These are phyloP conservation scores for Heliconius ethilla DNA, from an alignment of 2,888 invertebrate genomes.

Conservation along the genomic window DNA sequence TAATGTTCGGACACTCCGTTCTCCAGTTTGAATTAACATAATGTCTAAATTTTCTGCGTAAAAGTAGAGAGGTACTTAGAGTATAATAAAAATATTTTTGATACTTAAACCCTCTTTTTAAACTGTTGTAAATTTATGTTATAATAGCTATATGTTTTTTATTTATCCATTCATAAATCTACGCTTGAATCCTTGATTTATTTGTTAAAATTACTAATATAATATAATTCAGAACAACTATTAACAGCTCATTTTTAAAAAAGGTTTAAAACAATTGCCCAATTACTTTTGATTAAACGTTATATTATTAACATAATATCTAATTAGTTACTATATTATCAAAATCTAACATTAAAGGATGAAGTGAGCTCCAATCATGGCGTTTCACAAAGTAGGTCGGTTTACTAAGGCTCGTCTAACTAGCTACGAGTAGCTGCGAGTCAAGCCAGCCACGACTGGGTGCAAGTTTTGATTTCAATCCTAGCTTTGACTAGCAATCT, in stretches of 20 bases:
- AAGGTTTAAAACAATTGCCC: not conserved
- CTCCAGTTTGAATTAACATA: too few relatives aligned
- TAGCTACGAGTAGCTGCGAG: constrained; percentile 22
- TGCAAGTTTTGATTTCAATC: constrained; percentile 35
- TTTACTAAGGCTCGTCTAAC: constrained; percentile 38
- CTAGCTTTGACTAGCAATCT: constrained; percentile 19
- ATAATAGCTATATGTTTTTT: too few relatives aligned
- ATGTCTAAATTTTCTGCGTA: too few relatives aligned
- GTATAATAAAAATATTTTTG: too few relatives aligned
- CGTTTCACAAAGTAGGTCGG: constrained; percentile 40
- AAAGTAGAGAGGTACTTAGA: too few relatives aligned
- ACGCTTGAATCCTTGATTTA: too few relatives aligned
- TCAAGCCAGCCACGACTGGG: constrained; percentile 29
- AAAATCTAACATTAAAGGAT: constrained; percentile 31
- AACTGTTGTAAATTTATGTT: too few relatives aligned
- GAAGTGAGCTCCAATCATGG: constrained; percentile 37
- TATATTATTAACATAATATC: not conserved
- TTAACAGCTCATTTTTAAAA: not conserved
- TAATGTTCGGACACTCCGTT: too few relatives aligned
- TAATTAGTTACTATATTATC: constrained; percentile 12
- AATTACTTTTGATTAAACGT: not conserved
- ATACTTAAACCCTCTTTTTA: too few relatives aligned
- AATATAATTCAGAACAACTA: not conserved
- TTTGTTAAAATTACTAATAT: not conserved
- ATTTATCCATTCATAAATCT: too few relatives aligned